Conservation (phyloP, 2,113 vertebrate genomes). For the Mandrillus leucophaeus region DNA sequence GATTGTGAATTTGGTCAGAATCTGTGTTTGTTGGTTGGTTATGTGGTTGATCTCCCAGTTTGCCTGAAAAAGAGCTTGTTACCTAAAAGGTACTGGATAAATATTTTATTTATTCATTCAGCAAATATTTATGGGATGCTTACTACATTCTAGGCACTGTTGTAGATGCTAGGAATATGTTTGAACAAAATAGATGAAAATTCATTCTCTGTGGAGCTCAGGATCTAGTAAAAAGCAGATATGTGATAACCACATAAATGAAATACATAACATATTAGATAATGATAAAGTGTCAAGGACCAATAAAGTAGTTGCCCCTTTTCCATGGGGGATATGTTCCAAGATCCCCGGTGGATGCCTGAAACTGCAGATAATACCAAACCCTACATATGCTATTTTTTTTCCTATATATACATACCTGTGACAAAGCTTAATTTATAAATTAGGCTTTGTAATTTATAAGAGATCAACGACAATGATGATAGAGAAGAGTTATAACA, state of each 20-base stretch:
- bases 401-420: background rate
- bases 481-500: background rate
- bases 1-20: background rate
- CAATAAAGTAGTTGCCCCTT: background rate
- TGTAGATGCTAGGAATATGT: background rate
- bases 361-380: background rate
- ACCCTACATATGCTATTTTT: background rate
- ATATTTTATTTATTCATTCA: constrained; percentile 23
- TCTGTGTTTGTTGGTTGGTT: background rate
- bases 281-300: background rate
- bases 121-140: background rate
- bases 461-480: background rate
- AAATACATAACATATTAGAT: background rate
- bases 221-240: background rate
- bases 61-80: background rate
- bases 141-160: background rate
- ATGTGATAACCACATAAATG: background rate
- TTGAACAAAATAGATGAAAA: background rate
- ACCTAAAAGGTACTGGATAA: background rate
- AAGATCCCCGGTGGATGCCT: background rate
- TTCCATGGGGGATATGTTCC: background rate
- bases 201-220: background rate
- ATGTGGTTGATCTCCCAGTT: background rate
- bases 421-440: background rate
- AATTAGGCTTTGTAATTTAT: background rate